phyloP scores from a whole-genome alignment of 2,113 vertebrate species.

The Apaloderma vittatum region DNA sequence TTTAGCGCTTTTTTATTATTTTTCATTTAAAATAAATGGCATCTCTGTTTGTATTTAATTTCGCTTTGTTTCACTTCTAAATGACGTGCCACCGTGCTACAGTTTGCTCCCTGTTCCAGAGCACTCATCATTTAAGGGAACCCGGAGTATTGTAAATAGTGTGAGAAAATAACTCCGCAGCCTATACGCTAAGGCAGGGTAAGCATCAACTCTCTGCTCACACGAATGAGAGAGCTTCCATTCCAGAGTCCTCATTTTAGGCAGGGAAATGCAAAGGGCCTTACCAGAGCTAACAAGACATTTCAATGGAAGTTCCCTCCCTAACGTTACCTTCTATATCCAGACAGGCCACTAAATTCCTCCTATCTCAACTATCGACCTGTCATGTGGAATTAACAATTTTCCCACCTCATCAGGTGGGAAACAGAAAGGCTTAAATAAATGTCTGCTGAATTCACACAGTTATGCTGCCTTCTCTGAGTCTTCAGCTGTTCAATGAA shows the following conservation, averaged over 20 bases:
- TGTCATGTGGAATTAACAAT: fast-evolving
- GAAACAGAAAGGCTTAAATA: not conserved
- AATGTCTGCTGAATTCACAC: not conserved
- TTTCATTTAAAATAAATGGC: not conserved
- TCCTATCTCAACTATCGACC: not conserved
- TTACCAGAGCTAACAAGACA: not conserved
- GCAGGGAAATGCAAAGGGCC: not conserved
- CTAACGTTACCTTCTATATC: not conserved
- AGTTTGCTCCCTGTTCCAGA: not conserved
- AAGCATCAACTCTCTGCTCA: not conserved
- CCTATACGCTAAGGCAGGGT: not conserved
- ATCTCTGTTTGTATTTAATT: not conserved
- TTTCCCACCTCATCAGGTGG: not conserved
- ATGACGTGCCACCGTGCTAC: not conserved
- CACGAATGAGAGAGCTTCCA: not conserved
- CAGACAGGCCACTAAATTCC: not conserved
- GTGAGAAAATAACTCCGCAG: not conserved
- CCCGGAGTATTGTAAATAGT: not conserved
- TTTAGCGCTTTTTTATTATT: not conserved
- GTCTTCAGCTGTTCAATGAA: not conserved
- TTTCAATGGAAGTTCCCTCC: not conserved
- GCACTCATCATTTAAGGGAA: not conserved
- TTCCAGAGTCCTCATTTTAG: not conserved
- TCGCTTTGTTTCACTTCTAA: not conserved
- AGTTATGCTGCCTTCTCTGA: not conserved